These are phyloP conservation scores for Vicugna pacos DNA, from an alignment of 2,113 vertebrate species.

Conservation along the genomic window DNA sequence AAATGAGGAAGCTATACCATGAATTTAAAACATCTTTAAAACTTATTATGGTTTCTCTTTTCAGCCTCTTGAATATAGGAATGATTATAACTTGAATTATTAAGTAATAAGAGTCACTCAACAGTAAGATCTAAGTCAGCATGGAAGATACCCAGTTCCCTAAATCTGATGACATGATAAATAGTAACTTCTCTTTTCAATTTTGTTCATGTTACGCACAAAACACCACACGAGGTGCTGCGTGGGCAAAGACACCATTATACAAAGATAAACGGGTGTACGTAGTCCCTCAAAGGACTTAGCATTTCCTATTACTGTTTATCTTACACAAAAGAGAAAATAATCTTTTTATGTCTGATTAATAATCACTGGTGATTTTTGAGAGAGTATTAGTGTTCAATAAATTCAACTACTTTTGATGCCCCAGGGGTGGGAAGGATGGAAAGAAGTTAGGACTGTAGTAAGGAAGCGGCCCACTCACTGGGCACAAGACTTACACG, in stretches of 20 bases:
- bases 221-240: neutral
- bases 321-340: constrained; percentile 32
- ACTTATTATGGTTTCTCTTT: neutral
- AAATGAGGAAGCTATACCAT: neutral
- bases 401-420: neutral
- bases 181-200: neutral
- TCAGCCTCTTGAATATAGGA: neutral
- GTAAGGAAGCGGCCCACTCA: rapidly evolving
- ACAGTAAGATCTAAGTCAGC: neutral
- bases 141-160: neutral
- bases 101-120: neutral
- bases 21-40: neutral
- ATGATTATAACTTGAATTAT: neutral
- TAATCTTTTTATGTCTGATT: neutral
- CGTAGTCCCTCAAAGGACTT: neutral
- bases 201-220: neutral
- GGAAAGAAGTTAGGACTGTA: neutral
- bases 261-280: neutral
- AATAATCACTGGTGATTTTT: constrained; percentile 5
- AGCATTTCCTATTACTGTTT: neutral
- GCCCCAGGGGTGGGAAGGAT: neutral
- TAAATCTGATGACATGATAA: neutral
- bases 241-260: neutral
- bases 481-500: neutral
- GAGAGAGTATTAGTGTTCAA: neutral